A percentile compares a stretch with the other conserved stretches of the same genome.
Conservation (phyloP, 2,888 invertebrate genomes). For the Aleiodes testaceus region DNA sequence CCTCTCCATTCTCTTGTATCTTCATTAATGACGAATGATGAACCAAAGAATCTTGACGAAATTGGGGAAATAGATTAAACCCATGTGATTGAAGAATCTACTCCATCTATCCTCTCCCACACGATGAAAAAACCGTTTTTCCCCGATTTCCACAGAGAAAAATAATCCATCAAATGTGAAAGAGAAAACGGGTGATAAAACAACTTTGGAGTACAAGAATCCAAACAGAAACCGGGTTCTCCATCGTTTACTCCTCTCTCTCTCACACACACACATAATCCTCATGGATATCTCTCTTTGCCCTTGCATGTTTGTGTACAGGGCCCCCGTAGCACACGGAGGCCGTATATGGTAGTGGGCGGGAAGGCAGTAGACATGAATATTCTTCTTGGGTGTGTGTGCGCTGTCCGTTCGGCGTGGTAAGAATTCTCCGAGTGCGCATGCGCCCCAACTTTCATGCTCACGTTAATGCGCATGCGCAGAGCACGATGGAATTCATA, state of each 20-base stretch:
- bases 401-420: constrained; percentile 41
- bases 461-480: constrained; percentile 44
- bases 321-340: constrained; percentile 52
- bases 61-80: too few relatives aligned
- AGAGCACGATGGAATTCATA: background rate
- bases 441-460: background rate
- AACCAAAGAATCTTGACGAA: too few relatives aligned
- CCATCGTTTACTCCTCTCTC: background rate
- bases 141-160: background rate
- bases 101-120: too few relatives aligned
- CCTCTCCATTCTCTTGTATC: too few relatives aligned
- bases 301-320: constrained; percentile 20
- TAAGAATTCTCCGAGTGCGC: constrained; percentile 34
- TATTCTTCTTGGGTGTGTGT: constrained; percentile 47
- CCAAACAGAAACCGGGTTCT: constrained; percentile 16
- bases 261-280: background rate
- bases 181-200: background rate
- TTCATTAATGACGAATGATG: too few relatives aligned
- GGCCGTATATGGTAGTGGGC: constrained; percentile 72
- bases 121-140: background rate
- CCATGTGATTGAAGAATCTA: too few relatives aligned
- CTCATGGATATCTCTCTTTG: background rate
- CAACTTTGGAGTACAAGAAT: background rate
- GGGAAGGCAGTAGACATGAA: constrained; percentile 58
- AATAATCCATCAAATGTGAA: background rate